Evolutionary conservation across 2,888 invertebrate genomes (phyloP).

Genomic region (Calliphora vomitoria): DNA sequence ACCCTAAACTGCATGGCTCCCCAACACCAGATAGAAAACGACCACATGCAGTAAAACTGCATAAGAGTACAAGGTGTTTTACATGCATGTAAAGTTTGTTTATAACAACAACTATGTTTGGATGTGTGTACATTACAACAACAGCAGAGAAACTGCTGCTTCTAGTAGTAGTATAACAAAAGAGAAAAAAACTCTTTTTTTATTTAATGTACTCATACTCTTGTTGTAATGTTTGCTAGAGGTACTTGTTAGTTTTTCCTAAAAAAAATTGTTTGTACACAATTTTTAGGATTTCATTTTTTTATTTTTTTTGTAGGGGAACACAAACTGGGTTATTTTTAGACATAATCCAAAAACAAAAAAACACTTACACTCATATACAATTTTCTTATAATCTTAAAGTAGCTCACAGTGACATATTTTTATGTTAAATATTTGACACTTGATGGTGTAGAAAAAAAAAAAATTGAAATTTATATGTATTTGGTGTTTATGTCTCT

Average conservation of each 20-base stretch:
- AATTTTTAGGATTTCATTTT: not conserved
- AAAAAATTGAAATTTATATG: conserved; percentile 6
- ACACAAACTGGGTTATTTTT: conserved; percentile 68
- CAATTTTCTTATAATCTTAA: conserved; percentile 31
- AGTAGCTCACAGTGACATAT: conserved; percentile 61
- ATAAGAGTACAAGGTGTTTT: conserved; percentile 53
- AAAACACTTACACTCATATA: conserved; percentile 34
- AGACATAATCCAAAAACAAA: conserved; percentile 54
- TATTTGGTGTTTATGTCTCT: conserved; percentile 12
- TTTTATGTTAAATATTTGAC: conserved; percentile 57
- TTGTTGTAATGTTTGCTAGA: conserved; percentile 46
- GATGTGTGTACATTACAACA: not conserved
- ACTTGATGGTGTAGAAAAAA: conserved; percentile 42
- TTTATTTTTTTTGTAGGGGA: conserved; percentile 26
- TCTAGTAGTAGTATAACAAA: not conserved
- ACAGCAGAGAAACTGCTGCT: not conserved
- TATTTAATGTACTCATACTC: not conserved
- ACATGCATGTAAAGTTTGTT: conserved; percentile 26
- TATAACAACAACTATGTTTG: not conserved
- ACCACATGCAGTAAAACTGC: conserved; percentile 69
- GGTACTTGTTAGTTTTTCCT: conserved; percentile 47
- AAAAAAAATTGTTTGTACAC: conserved; percentile 20
- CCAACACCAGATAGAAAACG: conserved; percentile 42
- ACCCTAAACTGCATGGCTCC: conserved; percentile 29
- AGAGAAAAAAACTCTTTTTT: conserved; percentile 12